Conservation (phyloP, 2,113 vertebrate genomes). For the Corynorhinus townsendii region DNA sequence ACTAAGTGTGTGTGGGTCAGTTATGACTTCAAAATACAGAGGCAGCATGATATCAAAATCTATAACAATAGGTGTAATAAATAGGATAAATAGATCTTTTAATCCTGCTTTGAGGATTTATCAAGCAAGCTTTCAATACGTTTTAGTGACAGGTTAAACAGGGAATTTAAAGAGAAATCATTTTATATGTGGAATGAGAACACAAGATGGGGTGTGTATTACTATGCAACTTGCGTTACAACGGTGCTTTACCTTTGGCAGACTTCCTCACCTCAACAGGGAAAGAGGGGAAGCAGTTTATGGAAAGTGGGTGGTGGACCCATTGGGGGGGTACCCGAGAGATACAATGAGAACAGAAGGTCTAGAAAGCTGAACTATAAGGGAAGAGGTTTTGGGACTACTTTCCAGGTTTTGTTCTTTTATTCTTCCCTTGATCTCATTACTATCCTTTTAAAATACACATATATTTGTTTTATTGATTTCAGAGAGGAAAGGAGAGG, state of each 20-base stretch:
- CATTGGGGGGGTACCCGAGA: not conserved
- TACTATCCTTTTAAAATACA: not conserved
- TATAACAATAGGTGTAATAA: not conserved
- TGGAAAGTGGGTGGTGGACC: not conserved
- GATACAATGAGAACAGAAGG: not conserved
- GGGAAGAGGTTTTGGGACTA: not conserved
- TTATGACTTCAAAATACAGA: not conserved
- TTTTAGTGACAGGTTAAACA: not conserved
- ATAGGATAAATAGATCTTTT: not conserved
- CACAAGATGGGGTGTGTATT: not conserved
- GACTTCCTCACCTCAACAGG: not conserved
- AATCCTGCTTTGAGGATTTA: not conserved
- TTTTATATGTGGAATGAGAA: not conserved
- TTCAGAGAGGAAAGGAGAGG: no score
- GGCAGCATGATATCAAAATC: not conserved
- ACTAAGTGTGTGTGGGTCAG: not conserved
- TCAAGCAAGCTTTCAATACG: not conserved
- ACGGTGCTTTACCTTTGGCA: not conserved
- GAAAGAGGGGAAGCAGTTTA: not conserved
- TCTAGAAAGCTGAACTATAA: not conserved
- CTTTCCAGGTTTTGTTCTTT: constrained; percentile 1
- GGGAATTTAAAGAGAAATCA: not conserved
- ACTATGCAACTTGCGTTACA: not conserved
- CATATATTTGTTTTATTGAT: no score
- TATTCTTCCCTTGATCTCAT: not conserved